These are phyloP conservation scores for Dipodomys merriami DNA, from an alignment of 2,113 vertebrate species.

Conservation along the genomic window DNA sequence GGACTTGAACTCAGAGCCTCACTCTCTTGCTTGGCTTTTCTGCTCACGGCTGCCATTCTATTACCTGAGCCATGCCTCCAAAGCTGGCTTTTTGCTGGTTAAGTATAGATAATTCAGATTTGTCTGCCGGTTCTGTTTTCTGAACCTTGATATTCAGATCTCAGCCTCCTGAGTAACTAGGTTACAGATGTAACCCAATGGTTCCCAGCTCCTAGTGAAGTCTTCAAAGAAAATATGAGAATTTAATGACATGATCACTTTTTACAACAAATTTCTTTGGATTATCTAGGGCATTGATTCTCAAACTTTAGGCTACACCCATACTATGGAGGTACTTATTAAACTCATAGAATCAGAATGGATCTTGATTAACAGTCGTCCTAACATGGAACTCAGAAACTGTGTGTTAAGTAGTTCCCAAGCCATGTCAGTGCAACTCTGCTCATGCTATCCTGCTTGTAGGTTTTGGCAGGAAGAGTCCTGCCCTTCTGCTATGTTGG, in stretches of 20 bases:
- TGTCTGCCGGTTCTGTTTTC: too few relatives aligned
- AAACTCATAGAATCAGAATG: not conserved
- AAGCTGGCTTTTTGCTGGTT: too few relatives aligned
- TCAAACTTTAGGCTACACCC: not conserved
- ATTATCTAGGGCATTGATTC: not conserved
- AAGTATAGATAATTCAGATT: too few relatives aligned
- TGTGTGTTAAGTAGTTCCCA: not conserved
- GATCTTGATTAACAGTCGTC: not conserved
- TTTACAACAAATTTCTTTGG: not conserved
- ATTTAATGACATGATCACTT: not conserved
- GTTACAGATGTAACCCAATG: too few relatives aligned
- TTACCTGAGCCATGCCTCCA: too few relatives aligned
- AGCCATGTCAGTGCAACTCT: not conserved
- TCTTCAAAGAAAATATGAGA: conserved; percentile 16
- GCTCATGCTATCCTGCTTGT: too few relatives aligned
- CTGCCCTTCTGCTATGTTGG: not conserved
- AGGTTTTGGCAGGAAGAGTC: accelerated
- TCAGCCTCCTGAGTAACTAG: too few relatives aligned
- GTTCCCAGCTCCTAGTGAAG: not conserved
- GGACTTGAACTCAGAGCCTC: too few relatives aligned
- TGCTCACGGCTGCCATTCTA: too few relatives aligned
- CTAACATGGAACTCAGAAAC: not conserved
- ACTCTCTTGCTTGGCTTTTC: too few relatives aligned
- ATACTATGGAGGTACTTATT: not conserved
- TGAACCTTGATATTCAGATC: too few relatives aligned